Base-by-base conservation (phyloP, 64 coral and sea anemone species). In the Actinia equina region DNA sequence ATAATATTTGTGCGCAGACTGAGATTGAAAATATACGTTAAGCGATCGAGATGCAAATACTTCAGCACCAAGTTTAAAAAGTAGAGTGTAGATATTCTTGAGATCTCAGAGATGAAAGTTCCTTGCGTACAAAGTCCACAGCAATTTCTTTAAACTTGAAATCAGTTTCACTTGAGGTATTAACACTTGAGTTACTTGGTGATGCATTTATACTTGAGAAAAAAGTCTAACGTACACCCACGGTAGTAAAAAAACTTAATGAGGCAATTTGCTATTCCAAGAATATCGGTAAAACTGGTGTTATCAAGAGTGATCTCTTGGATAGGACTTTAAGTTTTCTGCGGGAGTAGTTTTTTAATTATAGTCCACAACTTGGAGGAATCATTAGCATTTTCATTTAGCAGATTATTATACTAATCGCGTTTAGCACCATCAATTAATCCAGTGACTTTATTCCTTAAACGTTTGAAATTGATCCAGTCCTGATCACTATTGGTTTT, bases 211-310 rank as follows among this genome's bases (percentile, higher is more conserved):
- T 9, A 25, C 22, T 5, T 11, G n/a, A 25, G 6, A 70, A 70
- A 9, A 25, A 70, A 70, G 20, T 25, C 19, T 61, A 55, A 64
- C 87, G 87, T 17, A 6, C 76, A 80, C 25, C 12, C 16, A 88
- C 56, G 17, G 77, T 55, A 88, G 77, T 88, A 63, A 88, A 88
- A 88, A 59, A 88, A 88, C 17, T 80, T 80, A 76, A 81, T 88
- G 41, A 88, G 87, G 7, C 52, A 43, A n/a, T 79, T 60, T 23
- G 87, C n/a, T 18, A 80, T 88, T 19, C 56, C 77, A 59, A 8
- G 53, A 62, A 80, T 78, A 43, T 63, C 77, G 17, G 52, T 80
- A 88, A 43, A 88, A 55, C 25, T 57, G 8, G 57, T 71, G 27
- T 88, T 80, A 53, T 88, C 86, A 44, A 80, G 19, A 15, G 74